Percentiles rank a stretch among this genome's conserved stretches.
Conservation (phyloP, 1,140 invertebrate species). For the Bombus vancouverensis region DNA sequence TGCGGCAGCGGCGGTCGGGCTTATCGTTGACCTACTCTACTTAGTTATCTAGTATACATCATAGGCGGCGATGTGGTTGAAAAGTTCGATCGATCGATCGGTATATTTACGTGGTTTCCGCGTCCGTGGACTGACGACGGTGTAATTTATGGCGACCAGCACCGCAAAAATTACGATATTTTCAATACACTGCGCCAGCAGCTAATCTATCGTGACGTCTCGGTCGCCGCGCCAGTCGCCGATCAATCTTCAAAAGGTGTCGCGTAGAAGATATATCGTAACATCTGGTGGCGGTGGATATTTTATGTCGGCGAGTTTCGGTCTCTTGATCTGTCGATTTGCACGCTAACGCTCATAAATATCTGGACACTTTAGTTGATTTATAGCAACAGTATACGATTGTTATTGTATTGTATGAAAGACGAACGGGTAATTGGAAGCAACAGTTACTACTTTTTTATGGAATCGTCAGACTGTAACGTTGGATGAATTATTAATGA, state of each 20-base stretch:
- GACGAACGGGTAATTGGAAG: no score
- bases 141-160: slow-evolving; percentile 21
- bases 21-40: slow-evolving; percentile 53
- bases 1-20: slow-evolving; percentile 4
- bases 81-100: slow-evolving; percentile 31
- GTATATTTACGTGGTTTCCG: slow-evolving; percentile 27
- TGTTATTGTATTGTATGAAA: no score
- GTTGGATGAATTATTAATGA: no score
- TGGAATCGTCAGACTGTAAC: no score
- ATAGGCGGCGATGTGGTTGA: background rate
- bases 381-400: no score
- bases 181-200: background rate
- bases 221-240: background rate
- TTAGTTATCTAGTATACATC: slow-evolving; percentile 38
- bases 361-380: no score
- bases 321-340: no score
- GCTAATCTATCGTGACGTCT: slow-evolving; percentile 21
- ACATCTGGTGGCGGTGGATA: no score
- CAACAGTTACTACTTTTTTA: no score
- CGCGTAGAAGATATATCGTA: no score
- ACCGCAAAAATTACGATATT: slow-evolving; percentile 27
- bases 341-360: no score
- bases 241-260: slow-evolving; percentile 26
- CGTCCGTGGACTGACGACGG: background rate
- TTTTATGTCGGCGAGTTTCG: no score